Conservation (phyloP, 2,113 vertebrate genomes). For the Suricata suricatta region DNA sequence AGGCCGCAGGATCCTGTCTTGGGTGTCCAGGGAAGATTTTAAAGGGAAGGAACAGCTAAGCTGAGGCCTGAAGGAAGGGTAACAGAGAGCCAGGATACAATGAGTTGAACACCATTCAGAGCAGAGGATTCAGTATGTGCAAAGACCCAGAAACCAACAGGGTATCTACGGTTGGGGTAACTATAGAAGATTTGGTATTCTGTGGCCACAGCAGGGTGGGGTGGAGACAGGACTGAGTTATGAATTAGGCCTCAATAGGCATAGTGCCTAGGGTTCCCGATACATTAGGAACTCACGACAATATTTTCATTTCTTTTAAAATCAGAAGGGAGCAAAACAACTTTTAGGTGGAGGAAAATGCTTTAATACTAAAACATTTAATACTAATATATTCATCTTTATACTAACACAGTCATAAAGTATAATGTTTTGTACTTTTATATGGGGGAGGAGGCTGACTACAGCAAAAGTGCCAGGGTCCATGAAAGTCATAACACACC, state of each 20-base stretch:
- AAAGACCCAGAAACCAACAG: not conserved
- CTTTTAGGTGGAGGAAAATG: not conserved
- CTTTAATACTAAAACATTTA: not conserved
- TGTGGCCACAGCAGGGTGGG: not conserved
- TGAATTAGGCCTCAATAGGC: not conserved
- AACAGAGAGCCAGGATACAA: not conserved
- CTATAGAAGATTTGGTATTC: not conserved
- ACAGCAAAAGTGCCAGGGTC: not conserved
- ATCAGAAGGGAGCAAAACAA: not conserved
- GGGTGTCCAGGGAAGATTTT: not conserved
- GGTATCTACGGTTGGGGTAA: not conserved
- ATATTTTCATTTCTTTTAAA: not conserved
- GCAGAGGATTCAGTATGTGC: not conserved
- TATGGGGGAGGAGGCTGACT: not conserved
- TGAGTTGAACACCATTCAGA: not conserved
- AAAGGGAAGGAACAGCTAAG: not conserved
- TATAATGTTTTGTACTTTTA: conserved; percentile 6
- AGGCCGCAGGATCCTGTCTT: not conserved
- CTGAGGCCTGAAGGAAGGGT: not conserved
- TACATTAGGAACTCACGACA: not conserved
- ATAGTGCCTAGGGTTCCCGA: not conserved
- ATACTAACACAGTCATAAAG: not conserved
- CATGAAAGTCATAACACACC: not conserved
- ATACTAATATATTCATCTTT: not conserved
- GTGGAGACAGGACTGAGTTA: not conserved